A percentile compares a stretch with the other conserved stretches of the same genome.
These are phyloP conservation scores for Platichthys stellatus DNA, from an alignment of 2,113 vertebrate genomes.

Conservation along the genomic window DNA sequence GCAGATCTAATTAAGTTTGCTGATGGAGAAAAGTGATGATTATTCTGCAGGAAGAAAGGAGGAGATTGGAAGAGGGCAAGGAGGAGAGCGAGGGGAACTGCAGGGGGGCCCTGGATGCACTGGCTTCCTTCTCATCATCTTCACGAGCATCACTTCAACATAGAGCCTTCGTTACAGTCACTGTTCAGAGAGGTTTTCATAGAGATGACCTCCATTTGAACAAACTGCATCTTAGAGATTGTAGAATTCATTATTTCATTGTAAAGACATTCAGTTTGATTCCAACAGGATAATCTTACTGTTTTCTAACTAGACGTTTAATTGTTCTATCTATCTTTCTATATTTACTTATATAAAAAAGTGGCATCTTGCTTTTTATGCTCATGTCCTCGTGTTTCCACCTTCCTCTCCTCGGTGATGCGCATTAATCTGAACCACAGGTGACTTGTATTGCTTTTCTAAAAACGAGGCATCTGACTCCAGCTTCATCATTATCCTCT, in stretches of 20 bases:
- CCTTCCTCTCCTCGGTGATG: neutral
- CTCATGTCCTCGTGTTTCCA: neutral
- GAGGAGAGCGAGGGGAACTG: conserved; percentile 58
- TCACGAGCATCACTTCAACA: neutral
- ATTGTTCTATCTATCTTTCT: too few relatives aligned
- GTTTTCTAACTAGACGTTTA: too few relatives aligned
- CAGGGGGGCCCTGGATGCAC: conserved; percentile 26
- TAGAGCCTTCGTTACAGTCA: conserved; percentile 35
- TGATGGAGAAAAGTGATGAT: conserved; percentile 71
- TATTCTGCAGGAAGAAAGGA: conserved; percentile 57
- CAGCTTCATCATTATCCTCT: conserved; percentile 35
- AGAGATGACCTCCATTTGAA: neutral
- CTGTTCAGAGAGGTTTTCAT: conserved; percentile 18
- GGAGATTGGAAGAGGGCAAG: conserved; percentile 36
- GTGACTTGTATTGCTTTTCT: conserved; percentile 2
- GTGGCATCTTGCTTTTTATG: too few relatives aligned
- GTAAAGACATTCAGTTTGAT: too few relatives aligned
- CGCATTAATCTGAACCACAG: neutral
- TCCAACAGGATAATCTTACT: too few relatives aligned
- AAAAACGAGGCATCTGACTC: conserved; percentile 38
- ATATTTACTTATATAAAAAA: too few relatives aligned
- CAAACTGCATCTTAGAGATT: neutral
- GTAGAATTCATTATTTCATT: neutral
- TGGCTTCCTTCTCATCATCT: neutral
- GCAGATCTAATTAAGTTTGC: conserved; percentile 77